Evolutionary conservation across 2,113 vertebrate species (phyloP).

Genomic region (Gavialis gangeticus): DNA sequence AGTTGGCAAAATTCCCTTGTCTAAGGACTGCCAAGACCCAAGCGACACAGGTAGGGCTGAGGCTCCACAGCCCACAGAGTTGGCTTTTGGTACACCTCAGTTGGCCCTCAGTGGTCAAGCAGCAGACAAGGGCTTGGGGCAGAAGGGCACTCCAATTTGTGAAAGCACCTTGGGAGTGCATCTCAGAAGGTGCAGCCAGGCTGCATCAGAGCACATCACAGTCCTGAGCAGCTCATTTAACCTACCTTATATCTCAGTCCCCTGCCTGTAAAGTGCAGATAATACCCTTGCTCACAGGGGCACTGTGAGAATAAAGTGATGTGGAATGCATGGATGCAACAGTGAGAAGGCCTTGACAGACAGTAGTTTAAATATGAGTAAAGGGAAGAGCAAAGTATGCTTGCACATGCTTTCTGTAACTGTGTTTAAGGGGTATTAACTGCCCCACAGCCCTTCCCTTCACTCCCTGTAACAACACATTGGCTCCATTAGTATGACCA

Average conservation of each 20-base stretch:
- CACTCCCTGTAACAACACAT: background rate
- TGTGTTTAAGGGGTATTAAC: background rate
- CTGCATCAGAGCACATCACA: background rate
- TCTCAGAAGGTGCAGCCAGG: no score
- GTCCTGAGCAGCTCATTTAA: background rate
- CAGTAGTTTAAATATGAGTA: background rate
- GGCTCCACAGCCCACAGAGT: no score
- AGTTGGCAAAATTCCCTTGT: no score
- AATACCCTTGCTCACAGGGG: background rate
- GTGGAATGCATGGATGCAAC: background rate
- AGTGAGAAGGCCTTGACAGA: background rate
- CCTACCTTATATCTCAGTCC: background rate
- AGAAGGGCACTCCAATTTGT: no score
- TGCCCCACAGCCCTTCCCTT: background rate
- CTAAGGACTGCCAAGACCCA: no score
- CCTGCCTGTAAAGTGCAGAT: background rate
- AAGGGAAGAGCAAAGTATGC: background rate
- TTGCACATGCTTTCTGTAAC: background rate
- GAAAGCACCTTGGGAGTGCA: no score
- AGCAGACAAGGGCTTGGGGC: no score
- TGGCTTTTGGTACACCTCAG: no score
- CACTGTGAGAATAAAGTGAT: background rate
- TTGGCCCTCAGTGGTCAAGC: no score
- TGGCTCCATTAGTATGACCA: background rate
- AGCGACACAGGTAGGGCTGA: no score